Evolutionary conservation across 2,113 vertebrate species (phyloP).

Genomic region (Rhinoderma darwinii): DNA sequence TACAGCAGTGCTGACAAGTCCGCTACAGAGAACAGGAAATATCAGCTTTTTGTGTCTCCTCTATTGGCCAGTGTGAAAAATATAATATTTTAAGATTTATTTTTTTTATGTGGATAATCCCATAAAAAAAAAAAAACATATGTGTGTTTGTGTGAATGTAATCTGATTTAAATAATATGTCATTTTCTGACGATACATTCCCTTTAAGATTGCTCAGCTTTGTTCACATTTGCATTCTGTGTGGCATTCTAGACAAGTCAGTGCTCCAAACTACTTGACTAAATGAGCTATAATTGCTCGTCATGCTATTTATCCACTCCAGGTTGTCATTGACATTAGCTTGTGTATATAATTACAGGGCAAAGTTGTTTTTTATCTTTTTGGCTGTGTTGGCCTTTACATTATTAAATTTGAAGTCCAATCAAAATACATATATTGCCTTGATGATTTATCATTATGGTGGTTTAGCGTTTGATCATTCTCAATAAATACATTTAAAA

Average conservation of each 20-base stretch:
- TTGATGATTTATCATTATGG: neutral
- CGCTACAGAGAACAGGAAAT: too few relatives aligned
- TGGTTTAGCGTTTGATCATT: neutral
- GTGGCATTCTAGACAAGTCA: neutral
- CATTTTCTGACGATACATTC: too few relatives aligned
- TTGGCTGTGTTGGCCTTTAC: neutral
- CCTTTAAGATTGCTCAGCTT: neutral
- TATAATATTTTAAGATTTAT: too few relatives aligned
- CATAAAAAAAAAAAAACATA: too few relatives aligned
- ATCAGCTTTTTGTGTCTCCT: too few relatives aligned
- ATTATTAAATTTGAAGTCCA: neutral
- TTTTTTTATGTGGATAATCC: too few relatives aligned
- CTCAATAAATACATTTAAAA: neutral
- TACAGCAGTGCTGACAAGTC: too few relatives aligned
- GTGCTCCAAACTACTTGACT: conserved; percentile 1
- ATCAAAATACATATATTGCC: neutral
- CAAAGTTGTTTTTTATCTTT: neutral
- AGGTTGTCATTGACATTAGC: conserved; percentile 22
- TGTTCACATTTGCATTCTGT: conserved; percentile 3
- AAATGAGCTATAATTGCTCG: conserved; percentile 13
- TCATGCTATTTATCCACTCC: conserved; percentile 16
- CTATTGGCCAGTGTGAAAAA: too few relatives aligned
- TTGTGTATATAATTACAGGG: conserved; percentile 2
- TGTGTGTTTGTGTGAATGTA: too few relatives aligned
- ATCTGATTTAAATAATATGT: neutral